phyloP scores from a whole-genome alignment of 35 echinoderm and acorn worm species.

The Chiridota heheva region DNA sequence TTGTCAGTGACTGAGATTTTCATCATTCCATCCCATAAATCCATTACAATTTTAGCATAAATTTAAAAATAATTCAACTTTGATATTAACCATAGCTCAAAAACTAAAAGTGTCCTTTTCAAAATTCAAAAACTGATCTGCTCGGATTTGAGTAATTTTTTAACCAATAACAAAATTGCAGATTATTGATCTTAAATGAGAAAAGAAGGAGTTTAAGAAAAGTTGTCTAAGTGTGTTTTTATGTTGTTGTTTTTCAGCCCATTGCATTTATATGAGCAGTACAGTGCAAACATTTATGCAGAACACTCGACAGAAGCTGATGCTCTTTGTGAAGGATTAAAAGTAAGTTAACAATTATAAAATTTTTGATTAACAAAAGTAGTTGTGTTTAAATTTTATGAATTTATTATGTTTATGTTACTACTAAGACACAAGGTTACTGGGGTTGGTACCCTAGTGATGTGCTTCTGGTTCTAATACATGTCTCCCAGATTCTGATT shows the following conservation, averaged over 20 bases:
- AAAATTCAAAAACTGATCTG: no score
- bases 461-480: not conserved
- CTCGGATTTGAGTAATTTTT: no score
- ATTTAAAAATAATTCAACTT: no score
- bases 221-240: not conserved
- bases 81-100: no score
- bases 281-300: conserved; percentile 65
- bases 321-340: conserved; percentile 16
- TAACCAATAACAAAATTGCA: not conserved
- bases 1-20: no score
- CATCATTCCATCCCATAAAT: no score
- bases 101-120: no score
- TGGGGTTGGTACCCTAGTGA: not conserved
- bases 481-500: not conserved
- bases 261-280: conserved; percentile 56
- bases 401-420: not conserved
- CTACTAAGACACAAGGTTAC: not conserved
- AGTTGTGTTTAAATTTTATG: not conserved
- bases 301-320: conserved; percentile 59
- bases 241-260: not conserved
- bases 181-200: not conserved
- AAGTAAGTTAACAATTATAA: not conserved
- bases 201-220: not conserved
- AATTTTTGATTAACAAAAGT: not conserved
- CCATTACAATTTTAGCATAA: no score